These are phyloP conservation scores for Xiphophorus couchianus DNA, from an alignment of 2,113 vertebrate species.

Conservation along the genomic window DNA sequence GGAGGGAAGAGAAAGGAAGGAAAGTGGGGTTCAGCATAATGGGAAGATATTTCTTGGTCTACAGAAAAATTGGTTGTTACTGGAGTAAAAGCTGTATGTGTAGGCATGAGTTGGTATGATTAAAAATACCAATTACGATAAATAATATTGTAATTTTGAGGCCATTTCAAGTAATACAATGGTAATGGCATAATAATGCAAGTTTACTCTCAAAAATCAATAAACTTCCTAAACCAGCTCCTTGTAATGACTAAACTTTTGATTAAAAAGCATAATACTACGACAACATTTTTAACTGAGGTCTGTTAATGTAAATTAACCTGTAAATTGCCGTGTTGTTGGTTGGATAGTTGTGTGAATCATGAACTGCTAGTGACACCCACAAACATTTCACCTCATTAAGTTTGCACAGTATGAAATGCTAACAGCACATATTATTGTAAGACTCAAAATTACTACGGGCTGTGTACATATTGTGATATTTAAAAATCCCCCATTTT, in stretches of 20 bases:
- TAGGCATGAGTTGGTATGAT: background rate
- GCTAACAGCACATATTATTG: background rate
- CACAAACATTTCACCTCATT: background rate
- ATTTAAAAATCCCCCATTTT: background rate
- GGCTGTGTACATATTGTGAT: background rate
- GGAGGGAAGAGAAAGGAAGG: conserved; percentile 2
- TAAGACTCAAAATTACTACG: background rate
- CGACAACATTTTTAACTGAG: no score
- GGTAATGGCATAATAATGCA: no score
- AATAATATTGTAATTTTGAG: no score
- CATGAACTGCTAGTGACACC: background rate
- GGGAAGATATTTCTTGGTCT: conserved; percentile 54
- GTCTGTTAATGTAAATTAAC: background rate
- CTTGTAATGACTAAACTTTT: no score
- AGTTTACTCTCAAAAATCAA: no score
- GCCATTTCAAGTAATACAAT: no score
- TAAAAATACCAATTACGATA: background rate
- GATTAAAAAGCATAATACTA: no score
- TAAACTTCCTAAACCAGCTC: no score
- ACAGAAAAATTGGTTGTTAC: conserved; percentile 37
- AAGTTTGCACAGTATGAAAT: background rate
- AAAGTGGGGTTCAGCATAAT: conserved; percentile 31
- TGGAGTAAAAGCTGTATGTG: conserved; percentile 34
- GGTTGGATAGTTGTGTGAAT: background rate
- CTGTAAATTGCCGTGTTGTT: background rate